phyloP scores from a whole-genome alignment of 2,888 invertebrate species.

The Geotrupes spiniger region DNA sequence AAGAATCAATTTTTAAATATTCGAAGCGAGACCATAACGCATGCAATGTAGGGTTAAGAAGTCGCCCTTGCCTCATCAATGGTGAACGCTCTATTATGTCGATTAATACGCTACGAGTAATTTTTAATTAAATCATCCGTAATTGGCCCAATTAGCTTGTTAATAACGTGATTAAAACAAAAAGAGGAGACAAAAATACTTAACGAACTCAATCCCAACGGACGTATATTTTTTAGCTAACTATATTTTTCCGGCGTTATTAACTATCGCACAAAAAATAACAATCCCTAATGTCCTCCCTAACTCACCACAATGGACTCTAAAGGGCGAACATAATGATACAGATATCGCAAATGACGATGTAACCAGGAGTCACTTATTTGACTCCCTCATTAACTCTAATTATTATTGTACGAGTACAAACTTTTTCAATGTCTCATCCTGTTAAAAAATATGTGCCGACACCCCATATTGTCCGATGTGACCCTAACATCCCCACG shows the following conservation, averaged over 20 bases:
- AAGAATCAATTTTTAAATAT: too few relatives aligned
- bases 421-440: slow-evolving; percentile 7
- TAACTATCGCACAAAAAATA: slow-evolving; percentile 33
- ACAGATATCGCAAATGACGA: slow-evolving; percentile 40
- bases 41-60: too few relatives aligned
- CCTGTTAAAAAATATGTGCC: slow-evolving; percentile 3
- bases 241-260: slow-evolving; percentile 36
- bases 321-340: slow-evolving; percentile 38
- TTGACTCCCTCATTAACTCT: slow-evolving; percentile 41
- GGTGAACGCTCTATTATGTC: slow-evolving; percentile 38
- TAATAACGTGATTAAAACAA: slow-evolving; percentile 42
- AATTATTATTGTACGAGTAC: slow-evolving; percentile 32
- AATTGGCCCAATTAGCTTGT: slow-evolving; percentile 39
- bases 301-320: slow-evolving; percentile 24
- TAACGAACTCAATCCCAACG: slow-evolving; percentile 38
- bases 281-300: slow-evolving; percentile 35
- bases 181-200: slow-evolving; percentile 37
- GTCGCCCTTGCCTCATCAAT: not conserved
- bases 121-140: slow-evolving; percentile 41
- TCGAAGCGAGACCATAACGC: too few relatives aligned
- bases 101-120: slow-evolving; percentile 36
- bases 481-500: slow-evolving; percentile 2
- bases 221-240: slow-evolving; percentile 37
- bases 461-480: not conserved
- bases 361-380: slow-evolving; percentile 41